phyloP scores from a whole-genome alignment of 1,140 invertebrate species.

The Eupeodes corollae region DNA sequence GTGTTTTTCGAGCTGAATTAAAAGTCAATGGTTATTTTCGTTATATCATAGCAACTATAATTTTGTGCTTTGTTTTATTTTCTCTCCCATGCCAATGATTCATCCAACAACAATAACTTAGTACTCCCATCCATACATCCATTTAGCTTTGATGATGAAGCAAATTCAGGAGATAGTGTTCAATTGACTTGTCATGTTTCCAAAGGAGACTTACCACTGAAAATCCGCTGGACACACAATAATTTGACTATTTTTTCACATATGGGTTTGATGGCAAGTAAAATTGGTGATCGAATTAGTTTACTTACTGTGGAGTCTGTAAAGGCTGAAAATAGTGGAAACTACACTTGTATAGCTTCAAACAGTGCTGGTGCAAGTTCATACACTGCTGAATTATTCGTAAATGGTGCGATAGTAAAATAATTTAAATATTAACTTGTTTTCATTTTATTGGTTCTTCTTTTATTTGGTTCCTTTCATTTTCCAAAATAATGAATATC shows the following conservation, averaged over 20 bases:
- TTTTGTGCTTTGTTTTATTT: slow-evolving; percentile 7
- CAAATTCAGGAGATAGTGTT: slow-evolving; percentile 55
- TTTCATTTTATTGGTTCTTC: too few relatives aligned
- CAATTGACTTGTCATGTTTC: slow-evolving; percentile 55
- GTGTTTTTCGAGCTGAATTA: slow-evolving; percentile 25
- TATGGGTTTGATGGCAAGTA: slow-evolving; percentile 31
- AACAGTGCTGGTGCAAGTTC: slow-evolving; percentile 48
- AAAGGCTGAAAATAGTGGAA: slow-evolving; percentile 47
- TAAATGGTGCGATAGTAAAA: slow-evolving; percentile 40
- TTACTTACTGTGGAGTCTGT: slow-evolving; percentile 35
- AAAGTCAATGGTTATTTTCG: slow-evolving; percentile 28
- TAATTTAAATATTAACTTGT: background rate
- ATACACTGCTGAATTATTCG: slow-evolving; percentile 43
- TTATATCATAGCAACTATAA: slow-evolving; percentile 22
- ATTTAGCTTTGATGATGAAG: slow-evolving; percentile 50
- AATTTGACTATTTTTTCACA: slow-evolving; percentile 29
- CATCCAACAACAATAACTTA: slow-evolving; percentile 17
- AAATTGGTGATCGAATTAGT: slow-evolving; percentile 22
- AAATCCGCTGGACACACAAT: slow-evolving; percentile 52
- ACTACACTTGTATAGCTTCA: slow-evolving; percentile 52
- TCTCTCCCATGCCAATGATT: background rate
- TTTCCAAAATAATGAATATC: too few relatives aligned
- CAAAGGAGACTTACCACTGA: slow-evolving; percentile 58
- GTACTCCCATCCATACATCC: slow-evolving; percentile 56
- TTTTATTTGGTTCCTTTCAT: too few relatives aligned